These are phyloP conservation scores for Euspilapteryx auroguttella DNA, from an alignment of 2,888 invertebrate genomes.

Conservation along the genomic window DNA sequence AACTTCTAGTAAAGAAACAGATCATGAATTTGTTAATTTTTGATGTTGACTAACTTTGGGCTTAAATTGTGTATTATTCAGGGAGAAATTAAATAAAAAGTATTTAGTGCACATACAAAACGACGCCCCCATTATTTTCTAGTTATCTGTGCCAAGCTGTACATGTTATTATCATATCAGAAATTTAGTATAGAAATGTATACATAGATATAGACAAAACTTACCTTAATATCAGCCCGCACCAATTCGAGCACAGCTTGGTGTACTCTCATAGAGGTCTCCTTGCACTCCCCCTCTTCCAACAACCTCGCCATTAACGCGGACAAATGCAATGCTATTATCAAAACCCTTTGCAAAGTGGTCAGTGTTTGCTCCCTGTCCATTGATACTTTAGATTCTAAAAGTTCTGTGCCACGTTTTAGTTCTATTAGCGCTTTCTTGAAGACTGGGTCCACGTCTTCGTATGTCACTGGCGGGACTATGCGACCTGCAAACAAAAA, in stretches of 20 bases:
- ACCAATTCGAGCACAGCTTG: constrained; percentile 77
- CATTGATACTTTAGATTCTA: constrained; percentile 61
- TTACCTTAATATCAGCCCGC: constrained; percentile 36
- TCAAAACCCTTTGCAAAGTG: constrained; percentile 80
- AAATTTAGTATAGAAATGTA: too few species aligned
- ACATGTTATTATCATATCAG: too few species aligned
- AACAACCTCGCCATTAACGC: constrained; percentile 72
- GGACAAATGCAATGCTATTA: constrained; percentile 83
- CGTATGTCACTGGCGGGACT: constrained; percentile 79
- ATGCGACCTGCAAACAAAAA: constrained; percentile 63
- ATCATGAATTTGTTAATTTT: too few species aligned
- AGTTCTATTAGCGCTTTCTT: constrained; percentile 79
- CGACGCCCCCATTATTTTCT: too few species aligned
- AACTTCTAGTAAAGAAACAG: too few species aligned
- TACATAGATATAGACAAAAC: too few species aligned
- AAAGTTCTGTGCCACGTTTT: constrained; percentile 64
- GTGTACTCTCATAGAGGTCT: constrained; percentile 63
- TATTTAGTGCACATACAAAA: too few species aligned
- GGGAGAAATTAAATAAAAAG: too few species aligned
- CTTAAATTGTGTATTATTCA: too few species aligned
- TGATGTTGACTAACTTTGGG: too few species aligned
- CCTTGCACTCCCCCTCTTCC: constrained; percentile 55
- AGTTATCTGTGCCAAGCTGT: background rate
- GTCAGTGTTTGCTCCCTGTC: constrained; percentile 70
- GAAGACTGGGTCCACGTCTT: constrained; percentile 82